These are phyloP conservation scores for Machimus atricapillus DNA, from an alignment of 2,888 invertebrate species.

Conservation along the genomic window DNA sequence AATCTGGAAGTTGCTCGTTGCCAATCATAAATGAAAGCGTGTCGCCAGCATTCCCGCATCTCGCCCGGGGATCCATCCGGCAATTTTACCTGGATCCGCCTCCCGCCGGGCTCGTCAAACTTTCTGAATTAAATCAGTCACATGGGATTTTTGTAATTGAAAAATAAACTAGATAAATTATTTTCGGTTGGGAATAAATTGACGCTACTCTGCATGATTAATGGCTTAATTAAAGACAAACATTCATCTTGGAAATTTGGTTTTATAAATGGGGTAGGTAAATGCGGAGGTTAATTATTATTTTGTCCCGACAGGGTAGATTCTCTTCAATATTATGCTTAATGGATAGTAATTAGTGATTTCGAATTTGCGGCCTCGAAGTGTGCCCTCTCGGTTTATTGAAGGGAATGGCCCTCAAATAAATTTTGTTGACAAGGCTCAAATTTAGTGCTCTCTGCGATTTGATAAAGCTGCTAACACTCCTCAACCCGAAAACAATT, in stretches of 20 bases:
- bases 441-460: not conserved
- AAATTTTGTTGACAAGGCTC: not conserved
- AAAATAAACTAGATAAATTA: conserved; percentile 38
- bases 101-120: conserved; percentile 14
- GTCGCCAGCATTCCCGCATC: not conserved
- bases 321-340: not conserved
- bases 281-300: conserved; percentile 30
- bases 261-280: conserved; percentile 17
- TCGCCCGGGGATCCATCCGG: not conserved
- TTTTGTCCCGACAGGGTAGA: not conserved
- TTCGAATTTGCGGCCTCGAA: not conserved
- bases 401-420: not conserved
- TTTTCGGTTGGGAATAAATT: conserved; percentile 19
- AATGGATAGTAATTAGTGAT: not conserved
- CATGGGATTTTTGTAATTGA: conserved; percentile 37
- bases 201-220: conserved; percentile 21
- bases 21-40: conserved; percentile 23
- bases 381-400: not conserved
- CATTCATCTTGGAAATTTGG: conserved; percentile 34
- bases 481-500: not conserved
- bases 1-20: conserved; percentile 20
- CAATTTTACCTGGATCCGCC: conserved; percentile 4
- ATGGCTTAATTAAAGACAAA: conserved; percentile 34
- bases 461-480: not conserved
- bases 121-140: conserved; percentile 34